A percentile compares a stretch with the other conserved stretches of the same genome.
Conservation (phyloP, 2,113 vertebrate species). For the Ivindomyrus marchei region DNA sequence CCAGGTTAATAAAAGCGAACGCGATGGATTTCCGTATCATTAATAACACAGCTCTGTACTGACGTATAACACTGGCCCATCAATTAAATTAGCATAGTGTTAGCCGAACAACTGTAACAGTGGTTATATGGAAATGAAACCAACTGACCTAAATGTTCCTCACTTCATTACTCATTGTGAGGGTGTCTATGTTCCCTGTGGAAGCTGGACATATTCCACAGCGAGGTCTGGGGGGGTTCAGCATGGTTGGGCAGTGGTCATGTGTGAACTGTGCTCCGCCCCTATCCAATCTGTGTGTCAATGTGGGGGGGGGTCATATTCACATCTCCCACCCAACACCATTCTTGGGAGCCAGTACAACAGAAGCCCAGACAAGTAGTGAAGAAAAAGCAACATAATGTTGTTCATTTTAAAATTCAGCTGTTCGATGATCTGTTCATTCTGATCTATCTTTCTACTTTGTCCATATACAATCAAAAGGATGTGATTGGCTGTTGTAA, state of each 20-base stretch:
- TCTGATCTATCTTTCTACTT: neutral
- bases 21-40: neutral
- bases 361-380: neutral
- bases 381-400: neutral
- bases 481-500: neutral
- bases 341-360: neutral
- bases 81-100: conserved; percentile 6
- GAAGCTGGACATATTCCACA: neutral
- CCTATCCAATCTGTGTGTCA: conserved; percentile 14
- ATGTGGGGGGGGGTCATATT: neutral
- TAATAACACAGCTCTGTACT: neutral
- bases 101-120: neutral
- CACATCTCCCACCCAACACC: neutral
- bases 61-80: neutral
- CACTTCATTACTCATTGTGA: conserved; percentile 11
- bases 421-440: neutral
- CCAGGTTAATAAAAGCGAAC: neutral
- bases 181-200: neutral
- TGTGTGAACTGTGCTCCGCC: conserved; percentile 16
- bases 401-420: neutral
- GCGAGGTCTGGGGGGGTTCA: conserved; percentile 15
- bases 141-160: conserved; percentile 15
- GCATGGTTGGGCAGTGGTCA: conserved; percentile 20
- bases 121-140: neutral
- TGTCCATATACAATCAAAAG: neutral